Conservation (phyloP, 2,888 invertebrate species). For the Drosophila mulleri region DNA sequence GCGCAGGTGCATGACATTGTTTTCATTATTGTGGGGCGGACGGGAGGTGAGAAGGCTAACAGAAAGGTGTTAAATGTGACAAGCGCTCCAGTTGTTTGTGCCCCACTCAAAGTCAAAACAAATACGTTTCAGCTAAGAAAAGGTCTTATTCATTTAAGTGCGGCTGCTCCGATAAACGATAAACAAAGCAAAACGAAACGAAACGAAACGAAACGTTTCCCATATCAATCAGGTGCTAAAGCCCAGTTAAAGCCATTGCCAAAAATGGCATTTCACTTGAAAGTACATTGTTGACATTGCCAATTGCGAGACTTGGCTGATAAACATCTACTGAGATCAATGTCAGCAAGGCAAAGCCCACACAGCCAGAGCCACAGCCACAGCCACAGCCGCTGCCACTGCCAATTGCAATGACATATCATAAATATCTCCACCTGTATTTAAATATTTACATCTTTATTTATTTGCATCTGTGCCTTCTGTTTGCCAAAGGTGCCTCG, state of each 20-base stretch:
- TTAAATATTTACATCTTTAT: slow-evolving; percentile 30
- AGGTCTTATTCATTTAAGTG: slow-evolving; percentile 7
- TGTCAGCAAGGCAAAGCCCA: slow-evolving; percentile 65
- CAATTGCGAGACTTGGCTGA: slow-evolving; percentile 55
- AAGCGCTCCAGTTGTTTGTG: slow-evolving; percentile 17
- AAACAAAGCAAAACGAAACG: slow-evolving; percentile 26
- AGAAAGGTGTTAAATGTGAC: slow-evolving; percentile 59
- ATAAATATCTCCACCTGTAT: slow-evolving; percentile 8
- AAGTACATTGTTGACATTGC: slow-evolving; percentile 66
- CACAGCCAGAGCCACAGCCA: slow-evolving; percentile 24
- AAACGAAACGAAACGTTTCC: slow-evolving; percentile 26
- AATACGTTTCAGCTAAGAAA: slow-evolving; percentile 44
- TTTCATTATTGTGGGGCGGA: background rate
- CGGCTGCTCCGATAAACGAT: slow-evolving; percentile 43
- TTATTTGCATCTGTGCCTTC: slow-evolving; percentile 8
- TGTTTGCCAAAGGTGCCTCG: slow-evolving; percentile 58
- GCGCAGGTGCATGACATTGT: slow-evolving; percentile 50
- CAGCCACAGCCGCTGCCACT: background rate
- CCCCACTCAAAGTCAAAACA: slow-evolving; percentile 60
- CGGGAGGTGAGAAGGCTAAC: slow-evolving; percentile 19
- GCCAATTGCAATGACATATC: slow-evolving; percentile 40
- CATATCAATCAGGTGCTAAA: slow-evolving; percentile 45
- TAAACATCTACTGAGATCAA: slow-evolving; percentile 60
- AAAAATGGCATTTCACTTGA: slow-evolving; percentile 26
- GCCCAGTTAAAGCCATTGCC: slow-evolving; percentile 58